Base-by-base conservation (phyloP, 2,113 vertebrate genomes). In the Alligator mississippiensis region DNA sequence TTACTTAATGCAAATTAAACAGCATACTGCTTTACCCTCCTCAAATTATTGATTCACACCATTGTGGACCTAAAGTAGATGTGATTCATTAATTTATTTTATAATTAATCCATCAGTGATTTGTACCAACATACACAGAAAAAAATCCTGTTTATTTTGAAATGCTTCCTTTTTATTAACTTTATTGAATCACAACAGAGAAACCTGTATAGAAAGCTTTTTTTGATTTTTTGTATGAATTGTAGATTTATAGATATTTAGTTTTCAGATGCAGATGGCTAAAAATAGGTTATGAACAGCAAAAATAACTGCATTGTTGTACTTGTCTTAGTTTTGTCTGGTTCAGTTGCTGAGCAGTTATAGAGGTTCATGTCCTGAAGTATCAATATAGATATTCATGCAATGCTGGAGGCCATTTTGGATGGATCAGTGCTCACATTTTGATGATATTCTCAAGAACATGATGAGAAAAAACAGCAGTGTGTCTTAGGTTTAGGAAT, bases 61-160 rank as follows among this genome's bases (percentile, higher is more conserved):
- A 95, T 16, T 0, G 11, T 27, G 57, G 72, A 82, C 28, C 13
- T 58, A 57, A 79, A 76, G 55, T 58, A 89, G 27, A 93, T 58
- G 84, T 92, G 95, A 94, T 85, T 96, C 82, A 95, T 81, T 86
- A 89, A 90, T 92, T 87, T 12, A 83, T 85, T 58, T 14, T 84
- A 91, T 77, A 93, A 94, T 95, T 94, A 95, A 95, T 92, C 54
- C 47, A 94, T 83, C 88, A 97, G 95, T 94, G 2, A 94, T 87
- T 88, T 89, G 30, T 77, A 91, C 24, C 78, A 83, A 85, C 6
- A 75, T 82, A 68, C 9, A 82, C 94, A 84, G 84, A 76, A 80
- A 97, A 95, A 84, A 78, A 63, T 60, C 80, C 47, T 47, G 47
- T 95, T 93, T 72, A 78, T 28, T 80, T 4, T 38, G 74, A 83